Conservation (phyloP, 2,113 vertebrate genomes). For the Tachycineta bicolor region DNA sequence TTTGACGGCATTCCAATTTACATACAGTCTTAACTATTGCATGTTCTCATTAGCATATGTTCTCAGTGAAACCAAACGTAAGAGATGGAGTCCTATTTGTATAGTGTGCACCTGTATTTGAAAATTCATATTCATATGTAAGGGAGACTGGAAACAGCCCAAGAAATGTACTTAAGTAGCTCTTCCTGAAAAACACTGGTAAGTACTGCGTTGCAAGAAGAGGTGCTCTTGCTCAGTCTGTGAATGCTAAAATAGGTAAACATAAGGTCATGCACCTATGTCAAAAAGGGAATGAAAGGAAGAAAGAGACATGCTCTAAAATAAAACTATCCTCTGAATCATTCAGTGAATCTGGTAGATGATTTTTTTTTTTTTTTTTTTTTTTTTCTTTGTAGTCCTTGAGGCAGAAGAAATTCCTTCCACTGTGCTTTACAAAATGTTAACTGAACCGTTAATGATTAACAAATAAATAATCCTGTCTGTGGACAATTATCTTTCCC, state of each 20-base stretch:
- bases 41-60: slow-evolving; percentile 14
- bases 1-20: not conserved
- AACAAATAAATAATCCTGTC: slow-evolving; percentile 30
- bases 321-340: not conserved
- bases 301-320: not conserved
- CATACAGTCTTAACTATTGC: slow-evolving; percentile 11
- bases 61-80: slow-evolving; percentile 1
- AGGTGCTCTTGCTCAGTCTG: not conserved
- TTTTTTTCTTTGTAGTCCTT: not conserved
- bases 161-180: not conserved
- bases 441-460: slow-evolving; percentile 1
- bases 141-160: not conserved
- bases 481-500: not conserved
- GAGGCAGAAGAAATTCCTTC: not conserved
- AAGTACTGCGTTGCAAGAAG: not conserved
- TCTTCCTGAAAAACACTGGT: slow-evolving; percentile 2
- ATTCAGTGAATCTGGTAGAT: not conserved
- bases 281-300: not conserved
- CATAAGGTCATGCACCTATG: not conserved
- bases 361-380: not conserved
- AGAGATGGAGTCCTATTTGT: not conserved
- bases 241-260: not conserved
- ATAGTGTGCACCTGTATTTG: not conserved
- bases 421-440: not conserved
- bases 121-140: slow-evolving; percentile 11